These are phyloP conservation scores for Perca fluviatilis DNA, from an alignment of 2,113 vertebrate species.

Conservation along the genomic window DNA sequence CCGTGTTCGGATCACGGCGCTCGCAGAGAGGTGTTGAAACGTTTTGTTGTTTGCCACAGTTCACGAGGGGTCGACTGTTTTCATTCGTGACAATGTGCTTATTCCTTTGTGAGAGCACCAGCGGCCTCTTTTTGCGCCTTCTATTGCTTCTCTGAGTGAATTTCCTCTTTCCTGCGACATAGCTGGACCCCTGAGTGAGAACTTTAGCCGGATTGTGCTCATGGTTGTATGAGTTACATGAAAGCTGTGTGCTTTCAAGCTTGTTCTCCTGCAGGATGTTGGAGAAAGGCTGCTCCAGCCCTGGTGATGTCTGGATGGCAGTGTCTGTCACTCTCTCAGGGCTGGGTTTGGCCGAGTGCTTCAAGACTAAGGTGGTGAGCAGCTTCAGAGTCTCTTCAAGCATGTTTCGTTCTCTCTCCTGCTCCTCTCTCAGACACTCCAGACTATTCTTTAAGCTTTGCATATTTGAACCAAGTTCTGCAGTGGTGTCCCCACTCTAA, in stretches of 20 bases:
- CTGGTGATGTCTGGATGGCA: constrained; percentile 74
- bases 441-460: constrained; percentile 71
- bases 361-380: constrained; percentile 66
- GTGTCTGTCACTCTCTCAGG: constrained; percentile 59
- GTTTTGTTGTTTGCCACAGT: constrained; percentile 27
- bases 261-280: constrained; percentile 43
- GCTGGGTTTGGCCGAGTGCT: constrained; percentile 42
- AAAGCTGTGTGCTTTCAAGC: constrained; percentile 15
- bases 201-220: constrained; percentile 23
- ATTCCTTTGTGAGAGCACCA: constrained; percentile 62
- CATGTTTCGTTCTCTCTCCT: constrained; percentile 68
- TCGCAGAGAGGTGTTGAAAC: constrained; percentile 21
- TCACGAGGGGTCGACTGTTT: constrained; percentile 46
- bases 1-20: neutral
- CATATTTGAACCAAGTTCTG: constrained; percentile 69
- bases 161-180: constrained; percentile 39
- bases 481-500: constrained; percentile 65
- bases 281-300: neutral
- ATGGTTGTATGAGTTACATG: neutral
- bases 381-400: constrained; percentile 76
- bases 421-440: constrained; percentile 72
- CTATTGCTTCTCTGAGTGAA: constrained; percentile 13
- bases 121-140: constrained; percentile 63
- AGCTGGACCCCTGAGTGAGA: neutral
- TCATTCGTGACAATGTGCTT: constrained; percentile 36